Percentiles rank a stretch among this genome's conserved stretches.
These are phyloP conservation scores for Noctua fimbriata DNA, from an alignment of 2,888 invertebrate species.

Conservation along the genomic window DNA sequence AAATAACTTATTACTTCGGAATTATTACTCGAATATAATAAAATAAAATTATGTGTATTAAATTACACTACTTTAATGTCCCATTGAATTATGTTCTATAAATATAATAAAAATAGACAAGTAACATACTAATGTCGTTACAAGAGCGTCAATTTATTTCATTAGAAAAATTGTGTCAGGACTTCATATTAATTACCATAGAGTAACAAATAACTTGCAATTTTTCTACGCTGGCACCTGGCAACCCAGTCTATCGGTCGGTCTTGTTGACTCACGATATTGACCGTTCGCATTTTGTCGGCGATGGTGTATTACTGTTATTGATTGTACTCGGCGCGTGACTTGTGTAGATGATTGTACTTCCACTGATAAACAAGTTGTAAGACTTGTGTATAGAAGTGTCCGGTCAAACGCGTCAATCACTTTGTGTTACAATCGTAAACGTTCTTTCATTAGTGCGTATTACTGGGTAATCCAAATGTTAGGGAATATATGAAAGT, in stretches of 20 bases:
- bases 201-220: constrained; percentile 35
- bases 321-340: constrained; percentile 89
- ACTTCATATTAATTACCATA: constrained; percentile 41
- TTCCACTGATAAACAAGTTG: constrained; percentile 78
- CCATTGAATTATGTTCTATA: neutral
- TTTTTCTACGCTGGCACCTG: constrained; percentile 63
- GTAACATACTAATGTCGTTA: neutral
- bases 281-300: constrained; percentile 87
- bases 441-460: constrained; percentile 59
- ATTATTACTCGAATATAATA: constrained; percentile 20
- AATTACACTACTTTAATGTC: constrained; percentile 14
- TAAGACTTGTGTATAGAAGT: constrained; percentile 69
- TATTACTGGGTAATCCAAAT: constrained; percentile 43
- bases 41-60: constrained; percentile 19
- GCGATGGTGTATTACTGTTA: constrained; percentile 89
- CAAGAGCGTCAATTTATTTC: neutral
- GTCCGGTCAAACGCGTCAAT: constrained; percentile 56
- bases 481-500: constrained; percentile 33
- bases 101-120: constrained; percentile 2
- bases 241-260: constrained; percentile 76
- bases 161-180: constrained; percentile 34
- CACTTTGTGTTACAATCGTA: constrained; percentile 54
- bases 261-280: constrained; percentile 88
- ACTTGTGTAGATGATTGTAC: constrained; percentile 87
- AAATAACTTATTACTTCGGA: constrained; percentile 50